Evolutionary conservation across 1,140 invertebrate species (phyloP).

Genomic region (Achatina immaculata): DNA sequence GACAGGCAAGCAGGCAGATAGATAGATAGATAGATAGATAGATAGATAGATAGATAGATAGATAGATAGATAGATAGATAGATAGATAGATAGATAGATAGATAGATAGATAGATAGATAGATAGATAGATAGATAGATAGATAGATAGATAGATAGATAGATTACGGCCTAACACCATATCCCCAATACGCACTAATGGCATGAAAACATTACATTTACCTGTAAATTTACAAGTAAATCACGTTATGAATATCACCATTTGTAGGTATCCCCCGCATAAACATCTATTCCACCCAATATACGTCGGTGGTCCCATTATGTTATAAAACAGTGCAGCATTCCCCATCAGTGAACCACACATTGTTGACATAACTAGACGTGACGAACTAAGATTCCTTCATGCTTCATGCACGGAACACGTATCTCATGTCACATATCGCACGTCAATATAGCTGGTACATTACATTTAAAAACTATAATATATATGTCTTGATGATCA

Average conservation of each 20-base stretch:
- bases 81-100: neutral
- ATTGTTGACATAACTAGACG: too few species aligned
- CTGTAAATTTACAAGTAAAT: neutral
- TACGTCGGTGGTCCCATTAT: neutral
- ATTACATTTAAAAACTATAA: too few species aligned
- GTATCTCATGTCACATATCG: too few species aligned
- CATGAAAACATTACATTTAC: neutral
- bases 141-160: neutral
- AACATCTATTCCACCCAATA: neutral
- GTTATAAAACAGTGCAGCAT: too few species aligned
- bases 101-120: conserved; percentile 7
- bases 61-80: conserved; percentile 22
- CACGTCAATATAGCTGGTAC: too few species aligned
- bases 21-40: conserved; percentile 22
- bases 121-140: conserved; percentile 16
- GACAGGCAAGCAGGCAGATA: neutral
- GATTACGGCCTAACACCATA: neutral
- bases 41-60: conserved; percentile 17
- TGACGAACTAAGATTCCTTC: too few species aligned
- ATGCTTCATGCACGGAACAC: too few species aligned
- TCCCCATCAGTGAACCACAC: too few species aligned
- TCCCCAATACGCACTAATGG: neutral
- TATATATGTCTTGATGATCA: too few species aligned
- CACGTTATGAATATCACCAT: neutral
- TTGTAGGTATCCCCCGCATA: neutral